Evolutionary conservation across 1,140 invertebrate species (phyloP).

Genomic region (Aphaenogaster rudis): DNA sequence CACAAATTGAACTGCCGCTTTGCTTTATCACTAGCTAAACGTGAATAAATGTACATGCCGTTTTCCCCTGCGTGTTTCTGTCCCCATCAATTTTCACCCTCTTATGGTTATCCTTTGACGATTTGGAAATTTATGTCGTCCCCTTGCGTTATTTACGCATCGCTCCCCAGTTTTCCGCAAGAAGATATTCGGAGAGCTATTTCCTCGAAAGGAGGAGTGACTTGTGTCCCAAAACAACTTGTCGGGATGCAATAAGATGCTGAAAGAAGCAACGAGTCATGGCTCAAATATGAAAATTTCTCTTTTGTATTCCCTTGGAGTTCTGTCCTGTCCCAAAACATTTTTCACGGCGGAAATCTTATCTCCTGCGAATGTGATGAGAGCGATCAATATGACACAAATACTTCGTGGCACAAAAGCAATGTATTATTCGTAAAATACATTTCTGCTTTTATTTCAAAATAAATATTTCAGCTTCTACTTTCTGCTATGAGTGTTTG

Average conservation of each 20-base stretch:
- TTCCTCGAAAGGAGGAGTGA: conserved; percentile 58
- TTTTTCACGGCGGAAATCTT: conserved; percentile 27
- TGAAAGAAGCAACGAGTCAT: conserved; percentile 45
- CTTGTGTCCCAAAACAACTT: conserved; percentile 70
- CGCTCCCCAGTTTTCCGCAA: conserved; percentile 9
- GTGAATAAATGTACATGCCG: conserved; percentile 35
- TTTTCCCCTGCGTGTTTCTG: conserved; percentile 12
- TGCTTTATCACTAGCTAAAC: conserved; percentile 18
- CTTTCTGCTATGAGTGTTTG: not conserved
- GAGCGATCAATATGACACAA: conserved; percentile 16
- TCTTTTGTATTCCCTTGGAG: conserved; percentile 56
- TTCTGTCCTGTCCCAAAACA: not conserved
- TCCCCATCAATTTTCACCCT: conserved; percentile 41
- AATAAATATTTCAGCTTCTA: not conserved
- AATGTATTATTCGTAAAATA: not conserved
- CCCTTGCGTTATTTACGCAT: conserved; percentile 56
- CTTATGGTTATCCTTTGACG: conserved; percentile 64
- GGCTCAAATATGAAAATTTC: conserved; percentile 66
- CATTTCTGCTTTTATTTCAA: not conserved
- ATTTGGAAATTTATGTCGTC: conserved; percentile 52
- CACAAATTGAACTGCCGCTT: conserved; percentile 9
- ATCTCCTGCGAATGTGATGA: not conserved
- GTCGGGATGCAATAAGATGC: conserved; percentile 72
- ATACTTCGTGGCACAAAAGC: not conserved
- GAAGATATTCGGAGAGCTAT: conserved; percentile 47